These are phyloP conservation scores for Oscheius sp. DNA, from an alignment of 1,140 invertebrate genomes.

Conservation along the genomic window DNA sequence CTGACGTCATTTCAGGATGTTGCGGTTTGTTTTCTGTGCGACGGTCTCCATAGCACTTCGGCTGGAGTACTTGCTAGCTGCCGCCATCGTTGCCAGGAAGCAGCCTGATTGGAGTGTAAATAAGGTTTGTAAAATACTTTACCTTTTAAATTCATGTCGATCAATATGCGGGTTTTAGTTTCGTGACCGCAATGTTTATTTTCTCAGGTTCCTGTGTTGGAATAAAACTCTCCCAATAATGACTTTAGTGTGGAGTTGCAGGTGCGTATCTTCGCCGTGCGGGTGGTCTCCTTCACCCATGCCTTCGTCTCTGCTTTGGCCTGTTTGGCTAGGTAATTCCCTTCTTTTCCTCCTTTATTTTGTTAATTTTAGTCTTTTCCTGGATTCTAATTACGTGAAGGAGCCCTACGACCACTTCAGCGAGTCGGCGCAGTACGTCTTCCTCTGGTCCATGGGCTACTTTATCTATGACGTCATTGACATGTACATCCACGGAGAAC, in stretches of 20 bases:
- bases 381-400: constrained; percentile 17
- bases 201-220: no score
- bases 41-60: constrained; percentile 13
- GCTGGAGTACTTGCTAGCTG: constrained; percentile 18
- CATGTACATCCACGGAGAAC: constrained; percentile 31
- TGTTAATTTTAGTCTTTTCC: constrained; percentile 20
- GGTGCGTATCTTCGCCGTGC: constrained; percentile 24
- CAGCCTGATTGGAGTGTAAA: constrained; percentile 32
- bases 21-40: constrained; percentile 2
- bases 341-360: neutral
- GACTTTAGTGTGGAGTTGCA: no score
- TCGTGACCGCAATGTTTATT: no score
- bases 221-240: no score
- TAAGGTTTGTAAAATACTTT: constrained; percentile 10
- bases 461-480: constrained; percentile 33
- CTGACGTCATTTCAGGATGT: no score
- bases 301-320: constrained; percentile 25
- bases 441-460: constrained; percentile 31
- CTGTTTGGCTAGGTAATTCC: constrained; percentile 20
- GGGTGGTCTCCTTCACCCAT: constrained; percentile 37
- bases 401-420: constrained; percentile 31
- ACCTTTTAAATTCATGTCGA: neutral
- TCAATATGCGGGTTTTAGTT: neutral
- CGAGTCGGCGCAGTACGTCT: constrained; percentile 26
- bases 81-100: constrained; percentile 2